Conservation (phyloP, 2,888 invertebrate species). For the Scrobipalpa costella region DNA sequence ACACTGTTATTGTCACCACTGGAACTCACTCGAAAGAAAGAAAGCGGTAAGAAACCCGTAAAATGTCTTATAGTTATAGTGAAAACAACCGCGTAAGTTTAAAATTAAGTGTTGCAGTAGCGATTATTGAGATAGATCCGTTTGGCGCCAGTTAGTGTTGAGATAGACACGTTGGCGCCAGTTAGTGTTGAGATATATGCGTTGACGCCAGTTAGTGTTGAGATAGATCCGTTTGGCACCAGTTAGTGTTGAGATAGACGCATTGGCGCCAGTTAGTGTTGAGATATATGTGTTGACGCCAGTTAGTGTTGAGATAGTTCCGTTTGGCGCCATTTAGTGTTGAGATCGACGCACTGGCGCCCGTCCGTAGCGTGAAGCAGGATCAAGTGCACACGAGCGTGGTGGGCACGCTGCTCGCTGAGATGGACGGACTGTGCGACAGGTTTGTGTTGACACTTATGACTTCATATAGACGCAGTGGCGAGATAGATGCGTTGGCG, state of each 20-base stretch:
- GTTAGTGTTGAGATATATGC: conserved; percentile 83
- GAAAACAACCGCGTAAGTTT: too few relatives aligned
- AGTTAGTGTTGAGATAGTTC: background rate
- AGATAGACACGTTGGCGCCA: conserved; percentile 83
- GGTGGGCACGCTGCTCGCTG: conserved; percentile 92
- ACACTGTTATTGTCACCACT: too few relatives aligned
- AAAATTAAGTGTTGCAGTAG: conserved; percentile 87
- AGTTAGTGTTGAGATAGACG: background rate
- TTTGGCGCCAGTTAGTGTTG: background rate
- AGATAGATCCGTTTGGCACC: too few relatives aligned
- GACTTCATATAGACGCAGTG: background rate
- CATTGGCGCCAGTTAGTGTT: conserved; percentile 89
- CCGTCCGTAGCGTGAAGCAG: conserved; percentile 90
- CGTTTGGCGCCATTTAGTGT: background rate
- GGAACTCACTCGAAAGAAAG: too few relatives aligned
- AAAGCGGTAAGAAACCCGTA: too few relatives aligned
- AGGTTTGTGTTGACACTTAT: conserved; percentile 75
- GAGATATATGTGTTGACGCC: conserved; percentile 43
- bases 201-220: background rate
- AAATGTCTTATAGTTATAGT: too few relatives aligned
- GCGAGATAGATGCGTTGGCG: background rate
- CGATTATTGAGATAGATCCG: background rate
- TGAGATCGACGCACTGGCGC: background rate
- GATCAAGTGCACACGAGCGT: conserved; percentile 96
- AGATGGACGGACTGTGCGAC: conserved; percentile 95